These are phyloP conservation scores for Zaprionus africanus DNA, from an alignment of 1,140 invertebrate genomes.

Conservation along the genomic window DNA sequence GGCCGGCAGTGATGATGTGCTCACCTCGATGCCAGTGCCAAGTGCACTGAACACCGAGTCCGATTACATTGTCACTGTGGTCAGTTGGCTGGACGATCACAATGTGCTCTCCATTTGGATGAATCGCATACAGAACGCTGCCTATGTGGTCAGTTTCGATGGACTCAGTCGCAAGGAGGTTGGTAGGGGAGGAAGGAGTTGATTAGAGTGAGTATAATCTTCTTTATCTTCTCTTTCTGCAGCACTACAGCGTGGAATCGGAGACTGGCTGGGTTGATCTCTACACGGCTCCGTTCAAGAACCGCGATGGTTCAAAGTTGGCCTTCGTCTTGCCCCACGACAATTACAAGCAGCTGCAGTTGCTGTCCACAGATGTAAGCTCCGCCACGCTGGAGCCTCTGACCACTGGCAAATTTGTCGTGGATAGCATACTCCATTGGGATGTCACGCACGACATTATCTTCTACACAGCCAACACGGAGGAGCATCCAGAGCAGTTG, in stretches of 20 bases:
- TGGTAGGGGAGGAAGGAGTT: neutral
- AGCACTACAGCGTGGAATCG: conserved; percentile 72
- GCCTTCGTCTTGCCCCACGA: conserved; percentile 88
- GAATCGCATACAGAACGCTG: conserved; percentile 93
- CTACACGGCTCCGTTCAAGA: conserved; percentile 87
- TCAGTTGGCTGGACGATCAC: conserved; percentile 89
- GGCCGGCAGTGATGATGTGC: conserved; percentile 48
- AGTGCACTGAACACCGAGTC: conserved; percentile 66
- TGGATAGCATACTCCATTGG: conserved; percentile 92
- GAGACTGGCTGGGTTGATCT: conserved; percentile 90
- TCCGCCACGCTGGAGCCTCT: conserved; percentile 62
- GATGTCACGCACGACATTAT: conserved; percentile 88
- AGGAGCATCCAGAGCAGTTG: conserved; percentile 86
- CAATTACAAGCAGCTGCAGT: conserved; percentile 88
- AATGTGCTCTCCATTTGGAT: conserved; percentile 91
- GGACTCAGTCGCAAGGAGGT: conserved; percentile 63
- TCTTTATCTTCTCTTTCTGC: neutral
- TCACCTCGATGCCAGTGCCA: conserved; percentile 70
- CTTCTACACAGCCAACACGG: conserved; percentile 88
- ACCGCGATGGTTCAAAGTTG: conserved; percentile 86
- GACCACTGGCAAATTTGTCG: conserved; percentile 91
- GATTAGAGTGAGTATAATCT: neutral
- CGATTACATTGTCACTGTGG: conserved; percentile 84
- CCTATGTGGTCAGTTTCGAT: conserved; percentile 71
- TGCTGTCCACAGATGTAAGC: conserved; percentile 84